Conservation (phyloP, 2,797 vertebrate species). For the Chloroceryle inda region DNA sequence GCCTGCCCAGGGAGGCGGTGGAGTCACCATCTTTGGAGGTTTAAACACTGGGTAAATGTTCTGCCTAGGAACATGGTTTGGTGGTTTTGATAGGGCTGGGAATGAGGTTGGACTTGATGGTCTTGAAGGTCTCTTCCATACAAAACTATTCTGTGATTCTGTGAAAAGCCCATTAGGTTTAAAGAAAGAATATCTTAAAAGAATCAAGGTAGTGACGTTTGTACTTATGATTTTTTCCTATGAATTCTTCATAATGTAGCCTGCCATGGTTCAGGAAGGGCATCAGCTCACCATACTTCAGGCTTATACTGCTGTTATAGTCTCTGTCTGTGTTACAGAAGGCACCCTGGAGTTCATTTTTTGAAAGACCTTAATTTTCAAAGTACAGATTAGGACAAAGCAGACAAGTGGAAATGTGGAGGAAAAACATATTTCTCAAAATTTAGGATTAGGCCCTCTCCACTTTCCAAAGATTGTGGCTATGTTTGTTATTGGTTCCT, state of each 20-base stretch:
- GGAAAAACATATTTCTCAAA: background rate
- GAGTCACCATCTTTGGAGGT: too few species aligned
- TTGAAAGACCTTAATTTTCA: background rate
- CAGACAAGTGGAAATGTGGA: background rate
- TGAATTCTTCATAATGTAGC: background rate
- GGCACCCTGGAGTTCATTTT: background rate
- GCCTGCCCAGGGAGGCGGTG: too few species aligned
- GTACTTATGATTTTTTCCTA: fast-evolving
- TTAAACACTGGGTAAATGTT: too few species aligned
- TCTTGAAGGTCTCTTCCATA: too few species aligned
- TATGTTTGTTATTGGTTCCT: background rate
- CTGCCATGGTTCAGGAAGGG: background rate
- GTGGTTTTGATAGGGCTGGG: too few species aligned
- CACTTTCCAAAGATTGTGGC: background rate
- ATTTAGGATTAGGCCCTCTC: background rate
- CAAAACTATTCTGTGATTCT: too few species aligned
- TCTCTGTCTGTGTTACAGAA: background rate
- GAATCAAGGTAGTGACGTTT: background rate
- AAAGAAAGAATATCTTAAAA: background rate
- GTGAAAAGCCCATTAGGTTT: background rate
- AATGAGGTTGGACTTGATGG: too few species aligned
- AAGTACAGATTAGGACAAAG: background rate
- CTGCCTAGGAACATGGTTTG: too few species aligned
- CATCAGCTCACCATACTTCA: background rate
- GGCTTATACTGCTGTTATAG: background rate